Percentiles rank a stretch among this genome's conserved stretches.
Evolutionary conservation across 2,797 vertebrate species (phyloP).

Genomic region (Gouania willdenowi): DNA sequence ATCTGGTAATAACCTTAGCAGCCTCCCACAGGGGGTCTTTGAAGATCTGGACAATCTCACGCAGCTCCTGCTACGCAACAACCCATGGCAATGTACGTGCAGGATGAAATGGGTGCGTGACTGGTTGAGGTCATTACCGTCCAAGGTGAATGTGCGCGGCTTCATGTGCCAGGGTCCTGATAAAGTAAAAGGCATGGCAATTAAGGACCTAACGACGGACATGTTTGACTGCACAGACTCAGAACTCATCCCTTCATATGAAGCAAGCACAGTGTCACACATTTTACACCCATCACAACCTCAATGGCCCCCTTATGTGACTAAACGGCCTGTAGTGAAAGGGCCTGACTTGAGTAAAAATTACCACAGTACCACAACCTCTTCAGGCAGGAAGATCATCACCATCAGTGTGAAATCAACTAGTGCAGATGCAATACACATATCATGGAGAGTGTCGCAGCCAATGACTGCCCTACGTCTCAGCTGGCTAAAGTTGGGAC

Average conservation of each 20-base stretch:
- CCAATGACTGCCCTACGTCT: slow-evolving; percentile 95
- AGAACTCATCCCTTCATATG: slow-evolving; percentile 74
- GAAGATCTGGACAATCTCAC: slow-evolving; percentile 99
- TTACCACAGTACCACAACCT: slow-evolving; percentile 86
- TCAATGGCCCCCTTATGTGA: slow-evolving; percentile 89
- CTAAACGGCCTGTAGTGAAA: slow-evolving; percentile 87
- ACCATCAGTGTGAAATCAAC: slow-evolving; percentile 95
- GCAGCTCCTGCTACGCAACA: slow-evolving; percentile 95
- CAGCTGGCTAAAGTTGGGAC: slow-evolving; percentile 97
- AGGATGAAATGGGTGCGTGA: slow-evolving; percentile 99
- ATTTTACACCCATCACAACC: slow-evolving; percentile 83
- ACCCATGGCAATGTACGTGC: slow-evolving; percentile 97
- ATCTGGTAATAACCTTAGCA: slow-evolving; percentile 97
- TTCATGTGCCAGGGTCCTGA: slow-evolving; percentile 99
- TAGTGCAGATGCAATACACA: slow-evolving; percentile 90
- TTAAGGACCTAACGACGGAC: slow-evolving; percentile 92
- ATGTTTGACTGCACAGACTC: slow-evolving; percentile 90
- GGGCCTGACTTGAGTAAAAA: slow-evolving; percentile 83
- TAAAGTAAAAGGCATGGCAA: slow-evolving; percentile 97
- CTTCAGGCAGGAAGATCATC: slow-evolving; percentile 88
- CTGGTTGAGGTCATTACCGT: slow-evolving; percentile 89
- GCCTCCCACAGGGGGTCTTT: slow-evolving; percentile 94
- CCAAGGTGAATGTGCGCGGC: slow-evolving; percentile 95
- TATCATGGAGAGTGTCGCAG: slow-evolving; percentile 95
- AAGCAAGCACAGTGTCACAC: slow-evolving; percentile 88